Base-by-base conservation (phyloP, 2,797 vertebrate species). In the Arctocebus calabarensis region DNA sequence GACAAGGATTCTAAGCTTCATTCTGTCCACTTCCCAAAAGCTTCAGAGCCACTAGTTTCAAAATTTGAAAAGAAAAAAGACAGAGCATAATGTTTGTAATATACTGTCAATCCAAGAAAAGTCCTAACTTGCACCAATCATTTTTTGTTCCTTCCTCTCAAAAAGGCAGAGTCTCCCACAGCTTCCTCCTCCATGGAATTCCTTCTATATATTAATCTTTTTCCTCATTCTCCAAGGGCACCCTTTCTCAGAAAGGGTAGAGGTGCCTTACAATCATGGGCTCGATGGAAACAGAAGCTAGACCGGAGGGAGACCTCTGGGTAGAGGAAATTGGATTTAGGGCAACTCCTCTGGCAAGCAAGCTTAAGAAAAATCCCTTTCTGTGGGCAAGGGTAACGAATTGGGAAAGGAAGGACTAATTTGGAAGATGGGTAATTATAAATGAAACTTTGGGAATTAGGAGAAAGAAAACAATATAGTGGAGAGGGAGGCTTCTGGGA, bases 91-190 rank as follows among this genome's bases (percentile, higher is more conserved):
- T 86, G 40, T 88, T 74, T 92, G 4, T 34, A 64, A 71, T 74
- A 77, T 77, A 77, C 11, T 61, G n/a, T 91, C 78, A 84, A 79
- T 68, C 20, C 27, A 64, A 84, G 75, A 90, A 94, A 78, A 40
- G 27, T 32, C 37, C 32, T 85, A n/a, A 55, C 23, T 68, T 89
- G 37, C 40, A 29, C 25, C 16, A 2, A 3, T 32, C 48, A 27
- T 57, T 55, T 75, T 43, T 77, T 55, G 7, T 84, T 81, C 20
- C 20, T 84, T 83, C 16, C 14, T 1, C 23, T 75, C 11, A 20
- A 61, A 79, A 85, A 84, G 77, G 27, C 59, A 84, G 52, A 45
- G 40, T 83, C 22, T 88, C 74, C 86, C 57, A 17, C 45, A 86
- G 17, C 34, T 75, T n/a, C 71, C 20, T 57, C 57, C 14, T 25